Percentiles rank a stretch among this genome's conserved stretches.
phyloP scores from a whole-genome alignment of 2,888 invertebrate species.

The Drosophila gaucha region DNA sequence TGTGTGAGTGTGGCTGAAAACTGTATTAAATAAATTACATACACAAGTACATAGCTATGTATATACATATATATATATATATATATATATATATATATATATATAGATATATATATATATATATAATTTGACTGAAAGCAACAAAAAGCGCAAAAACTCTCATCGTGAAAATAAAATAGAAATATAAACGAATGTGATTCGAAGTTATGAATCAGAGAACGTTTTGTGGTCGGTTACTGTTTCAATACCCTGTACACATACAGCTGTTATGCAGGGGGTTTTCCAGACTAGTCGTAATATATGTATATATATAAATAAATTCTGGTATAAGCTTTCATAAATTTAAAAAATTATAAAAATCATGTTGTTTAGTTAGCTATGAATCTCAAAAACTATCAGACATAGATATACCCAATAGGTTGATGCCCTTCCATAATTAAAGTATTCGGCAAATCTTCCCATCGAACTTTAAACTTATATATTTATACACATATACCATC shows the following conservation, averaged over 20 bases:
- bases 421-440: too few species aligned
- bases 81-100: neutral
- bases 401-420: too few species aligned
- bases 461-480: too few species aligned
- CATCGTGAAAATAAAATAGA: conserved; percentile 8
- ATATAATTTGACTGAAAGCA: conserved; percentile 4
- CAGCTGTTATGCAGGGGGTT: neutral
- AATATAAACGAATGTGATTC: conserved; percentile 23
- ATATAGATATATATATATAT: neutral
- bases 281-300: too few species aligned
- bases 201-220: conserved; percentile 59
- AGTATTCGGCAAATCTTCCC: too few species aligned
- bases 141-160: conserved; percentile 3
- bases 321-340: too few species aligned
- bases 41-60: neutral
- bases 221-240: conserved; percentile 41
- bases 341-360: too few species aligned
- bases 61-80: neutral
- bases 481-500: too few species aligned
- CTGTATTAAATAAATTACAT: conserved; percentile 2
- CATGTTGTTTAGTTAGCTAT: too few species aligned
- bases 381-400: too few species aligned
- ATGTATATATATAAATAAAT: too few species aligned
- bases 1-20: neutral
- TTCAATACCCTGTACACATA: neutral